Base-by-base conservation (phyloP, 2,113 vertebrate species). In the Gallinago paraguaiae region DNA sequence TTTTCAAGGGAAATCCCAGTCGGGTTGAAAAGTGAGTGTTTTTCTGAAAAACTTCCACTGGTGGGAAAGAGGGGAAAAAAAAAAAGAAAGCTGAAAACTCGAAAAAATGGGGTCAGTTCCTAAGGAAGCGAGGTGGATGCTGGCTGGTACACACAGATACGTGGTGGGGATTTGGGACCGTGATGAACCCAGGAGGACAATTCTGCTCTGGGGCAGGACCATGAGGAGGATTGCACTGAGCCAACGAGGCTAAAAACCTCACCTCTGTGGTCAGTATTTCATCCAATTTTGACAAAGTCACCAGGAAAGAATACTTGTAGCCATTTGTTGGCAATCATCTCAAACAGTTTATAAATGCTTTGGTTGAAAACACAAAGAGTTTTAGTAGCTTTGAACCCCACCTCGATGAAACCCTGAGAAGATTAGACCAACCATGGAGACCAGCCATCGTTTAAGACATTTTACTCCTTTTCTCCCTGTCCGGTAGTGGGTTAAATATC, bases 241-340 rank as follows among this genome's bases (percentile, higher is more conserved):
- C 1, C 4, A 59, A 65, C 1, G 5, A 75, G n/a, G 33, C 4
- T 45, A 41, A 60, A 57, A 53, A 4, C 10, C 3, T 1, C 64
- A 28, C 33, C 13, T 54, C 35, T 5, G 14, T 3, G 28, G 43
- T 57, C 37, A 61, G 1, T 9, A 50, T 28, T 86, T 76, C 10
- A 43, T 19, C 41, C 0, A 3, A 4, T 33, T 64, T 72, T 60
- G 59, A 39, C 22, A 31, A 63, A 46, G 19, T 33, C 50, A 13
- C 14, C 0, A 1, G 35, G 16, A 69, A n/a, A 79, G 18, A 50
- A 27, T 0, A 30, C 23, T 3, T 20, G 5, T 2, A 15, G 10
- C 13, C 1, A 0, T 18, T 11, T 45, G 41, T 41, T 59, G 19
- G 7, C 5, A 8, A 13, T 39, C n/a, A 39, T 28, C 59, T 65